Percentiles rank a stretch among this genome's conserved stretches.
These are phyloP conservation scores for Hemiscyllium ocellatum DNA, from an alignment of 2,113 vertebrate species.

Conservation along the genomic window DNA sequence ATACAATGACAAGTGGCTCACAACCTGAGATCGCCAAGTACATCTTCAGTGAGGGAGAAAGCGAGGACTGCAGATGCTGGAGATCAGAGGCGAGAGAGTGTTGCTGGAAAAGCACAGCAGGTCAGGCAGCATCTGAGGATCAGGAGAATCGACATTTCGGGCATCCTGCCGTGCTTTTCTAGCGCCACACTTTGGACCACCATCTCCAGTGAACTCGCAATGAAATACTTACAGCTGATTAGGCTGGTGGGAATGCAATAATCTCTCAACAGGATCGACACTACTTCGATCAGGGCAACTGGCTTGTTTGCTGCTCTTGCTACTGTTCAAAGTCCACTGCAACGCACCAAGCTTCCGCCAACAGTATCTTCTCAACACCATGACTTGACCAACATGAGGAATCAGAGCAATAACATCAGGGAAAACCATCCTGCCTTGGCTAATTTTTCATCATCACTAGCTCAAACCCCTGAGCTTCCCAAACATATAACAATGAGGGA, in stretches of 20 bases:
- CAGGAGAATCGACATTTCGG: too few relatives aligned
- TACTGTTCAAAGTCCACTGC: neutral
- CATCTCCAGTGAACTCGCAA: neutral
- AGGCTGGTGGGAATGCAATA: neutral
- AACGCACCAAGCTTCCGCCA: neutral
- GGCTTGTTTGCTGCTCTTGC: neutral
- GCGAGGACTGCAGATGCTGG: too few relatives aligned
- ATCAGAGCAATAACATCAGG: neutral
- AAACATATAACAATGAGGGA: neutral
- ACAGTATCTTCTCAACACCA: neutral
- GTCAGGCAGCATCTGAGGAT: too few relatives aligned
- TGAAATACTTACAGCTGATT: neutral
- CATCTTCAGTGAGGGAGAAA: too few relatives aligned
- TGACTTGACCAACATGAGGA: neutral
- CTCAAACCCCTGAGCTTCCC: neutral
- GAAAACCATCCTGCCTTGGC: neutral
- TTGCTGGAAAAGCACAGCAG: too few relatives aligned
- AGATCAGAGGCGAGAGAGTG: too few relatives aligned
- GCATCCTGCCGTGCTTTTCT: too few relatives aligned
- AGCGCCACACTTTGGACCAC: neutral
- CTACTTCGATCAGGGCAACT: neutral
- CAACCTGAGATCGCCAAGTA: neutral
- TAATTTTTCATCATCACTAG: neutral
- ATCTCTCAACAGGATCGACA: neutral
- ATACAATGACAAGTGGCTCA: neutral